Evolutionary conservation across 37 sponge, comb jelly and placozoan species (phyloP).

Genomic region (Halisarca cf. caerulea): DNA sequence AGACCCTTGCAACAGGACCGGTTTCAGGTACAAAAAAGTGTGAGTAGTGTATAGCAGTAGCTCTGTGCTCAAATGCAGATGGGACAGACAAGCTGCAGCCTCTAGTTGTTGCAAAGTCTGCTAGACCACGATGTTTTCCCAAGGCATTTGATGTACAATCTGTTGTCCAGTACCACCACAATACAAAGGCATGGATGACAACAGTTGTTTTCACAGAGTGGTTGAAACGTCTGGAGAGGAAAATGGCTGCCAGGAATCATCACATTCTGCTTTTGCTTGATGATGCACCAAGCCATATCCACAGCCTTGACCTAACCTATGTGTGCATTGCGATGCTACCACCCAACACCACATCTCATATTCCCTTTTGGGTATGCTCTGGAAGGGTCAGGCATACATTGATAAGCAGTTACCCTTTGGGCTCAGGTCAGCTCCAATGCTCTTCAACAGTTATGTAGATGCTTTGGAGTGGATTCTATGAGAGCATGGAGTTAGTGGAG

Average conservation of each 20-base stretch:
- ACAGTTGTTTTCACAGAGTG: slow-evolving; percentile 4
- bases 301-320: slow-evolving; percentile 10
- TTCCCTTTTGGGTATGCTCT: no score
- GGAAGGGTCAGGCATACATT: no score
- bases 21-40: background rate
- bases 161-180: slow-evolving; percentile 25
- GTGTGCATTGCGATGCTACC: slow-evolving; percentile 8
- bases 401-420: no score
- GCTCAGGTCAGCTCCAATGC: no score
- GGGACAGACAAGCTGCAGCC: slow-evolving; percentile 42
- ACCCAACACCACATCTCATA: slow-evolving; percentile 29
- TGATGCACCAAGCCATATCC: slow-evolving; percentile 14
- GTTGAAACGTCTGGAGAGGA: slow-evolving; percentile 6
- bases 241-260: background rate
- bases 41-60: background rate
- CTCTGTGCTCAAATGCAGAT: slow-evolving; percentile 25
- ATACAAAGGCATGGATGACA: slow-evolving; percentile 39
- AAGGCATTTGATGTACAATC: slow-evolving; percentile 5
- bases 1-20: slow-evolving; percentile 21
- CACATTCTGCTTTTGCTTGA: background rate
- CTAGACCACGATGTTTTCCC: slow-evolving; percentile 14
- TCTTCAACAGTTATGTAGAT: no score
- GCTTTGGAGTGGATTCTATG: no score
- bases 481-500: no score
- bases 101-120: slow-evolving; percentile 42